Evolutionary conservation across 2,113 vertebrate species (phyloP).

Genomic region (Ophiodon elongatus): DNA sequence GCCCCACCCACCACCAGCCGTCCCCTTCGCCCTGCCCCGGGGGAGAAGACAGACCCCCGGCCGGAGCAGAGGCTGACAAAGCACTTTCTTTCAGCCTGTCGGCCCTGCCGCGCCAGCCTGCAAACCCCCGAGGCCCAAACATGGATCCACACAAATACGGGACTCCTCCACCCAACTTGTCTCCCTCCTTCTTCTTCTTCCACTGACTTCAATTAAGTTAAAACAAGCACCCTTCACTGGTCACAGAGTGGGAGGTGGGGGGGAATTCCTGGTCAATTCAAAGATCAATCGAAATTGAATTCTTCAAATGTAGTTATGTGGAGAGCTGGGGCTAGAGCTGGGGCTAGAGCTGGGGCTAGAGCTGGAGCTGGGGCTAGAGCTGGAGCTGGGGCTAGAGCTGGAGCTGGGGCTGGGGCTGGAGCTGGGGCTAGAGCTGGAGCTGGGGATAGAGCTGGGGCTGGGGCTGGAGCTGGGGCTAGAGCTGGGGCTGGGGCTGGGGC

Average conservation of each 20-base stretch:
- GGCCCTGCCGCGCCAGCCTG: slow-evolving; percentile 36
- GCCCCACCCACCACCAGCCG: slow-evolving; percentile 60
- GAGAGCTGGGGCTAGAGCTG: too few relatives aligned
- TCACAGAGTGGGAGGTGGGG: background rate
- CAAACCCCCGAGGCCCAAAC: slow-evolving; percentile 39
- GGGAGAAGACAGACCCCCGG: slow-evolving; percentile 43
- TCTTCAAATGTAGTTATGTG: slow-evolving; percentile 60
- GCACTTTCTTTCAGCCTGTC: slow-evolving; percentile 69
- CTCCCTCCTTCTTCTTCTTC: slow-evolving; percentile 3
- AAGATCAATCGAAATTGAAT: slow-evolving; percentile 72
- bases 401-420: too few relatives aligned
- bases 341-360: too few relatives aligned
- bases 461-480: too few relatives aligned
- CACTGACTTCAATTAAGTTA: slow-evolving; percentile 57
- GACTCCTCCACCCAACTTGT: slow-evolving; percentile 26
- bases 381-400: too few relatives aligned
- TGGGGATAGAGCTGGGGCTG: too few relatives aligned
- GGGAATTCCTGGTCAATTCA: slow-evolving; percentile 51
- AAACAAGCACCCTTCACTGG: slow-evolving; percentile 40
- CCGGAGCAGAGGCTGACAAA: slow-evolving; percentile 66
- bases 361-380: too few relatives aligned
- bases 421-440: too few relatives aligned
- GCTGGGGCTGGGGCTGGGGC: too few relatives aligned
- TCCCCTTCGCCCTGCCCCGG: slow-evolving; percentile 53
- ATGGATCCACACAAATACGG: slow-evolving; percentile 18